phyloP scores from a whole-genome alignment of 2,113 vertebrate species.

The Collichthys lucidus region DNA sequence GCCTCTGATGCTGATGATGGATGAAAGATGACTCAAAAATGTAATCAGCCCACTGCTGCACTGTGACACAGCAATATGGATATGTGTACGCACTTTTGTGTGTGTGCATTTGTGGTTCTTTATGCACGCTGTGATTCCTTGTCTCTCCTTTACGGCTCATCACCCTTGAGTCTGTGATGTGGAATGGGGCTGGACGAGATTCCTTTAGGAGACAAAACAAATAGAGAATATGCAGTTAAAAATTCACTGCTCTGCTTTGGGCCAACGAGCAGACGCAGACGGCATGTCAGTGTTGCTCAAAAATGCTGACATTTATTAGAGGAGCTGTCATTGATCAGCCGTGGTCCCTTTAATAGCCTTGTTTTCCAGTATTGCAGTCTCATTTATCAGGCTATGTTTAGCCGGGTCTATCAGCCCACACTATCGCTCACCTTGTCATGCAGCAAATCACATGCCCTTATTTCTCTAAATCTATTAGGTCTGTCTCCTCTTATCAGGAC shows the following conservation, averaged over 20 bases:
- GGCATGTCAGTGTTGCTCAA: neutral
- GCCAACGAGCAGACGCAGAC: conserved; percentile 5
- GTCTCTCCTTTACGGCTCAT: conserved; percentile 36
- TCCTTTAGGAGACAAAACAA: conserved; percentile 41
- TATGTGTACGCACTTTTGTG: neutral
- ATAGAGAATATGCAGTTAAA: conserved; percentile 23
- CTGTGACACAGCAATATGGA: conserved; percentile 57
- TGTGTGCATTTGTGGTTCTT: conserved; percentile 22
- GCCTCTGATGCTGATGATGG: conserved; percentile 32
- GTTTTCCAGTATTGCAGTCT: conserved; percentile 30
- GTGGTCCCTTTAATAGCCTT: conserved; percentile 21
- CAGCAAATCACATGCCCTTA: neutral
- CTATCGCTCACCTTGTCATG: neutral
- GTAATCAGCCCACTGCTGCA: conserved; percentile 37
- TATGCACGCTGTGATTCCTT: neutral
- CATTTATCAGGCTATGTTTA: conserved; percentile 39
- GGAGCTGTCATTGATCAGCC: conserved; percentile 26
- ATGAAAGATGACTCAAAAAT: conserved; percentile 46
- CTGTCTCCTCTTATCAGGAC: neutral
- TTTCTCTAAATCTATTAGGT: conserved; percentile 6
- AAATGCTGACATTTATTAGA: conserved; percentile 16
- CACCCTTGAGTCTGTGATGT: conserved; percentile 34
- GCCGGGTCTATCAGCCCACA: neutral
- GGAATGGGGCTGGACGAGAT: conserved; percentile 21
- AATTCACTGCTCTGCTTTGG: conserved; percentile 17